Evolutionary conservation across 2,888 invertebrate species (phyloP), one percentile per base, ranked within the genome.

Genomic region (Pecten maximus): DNA sequence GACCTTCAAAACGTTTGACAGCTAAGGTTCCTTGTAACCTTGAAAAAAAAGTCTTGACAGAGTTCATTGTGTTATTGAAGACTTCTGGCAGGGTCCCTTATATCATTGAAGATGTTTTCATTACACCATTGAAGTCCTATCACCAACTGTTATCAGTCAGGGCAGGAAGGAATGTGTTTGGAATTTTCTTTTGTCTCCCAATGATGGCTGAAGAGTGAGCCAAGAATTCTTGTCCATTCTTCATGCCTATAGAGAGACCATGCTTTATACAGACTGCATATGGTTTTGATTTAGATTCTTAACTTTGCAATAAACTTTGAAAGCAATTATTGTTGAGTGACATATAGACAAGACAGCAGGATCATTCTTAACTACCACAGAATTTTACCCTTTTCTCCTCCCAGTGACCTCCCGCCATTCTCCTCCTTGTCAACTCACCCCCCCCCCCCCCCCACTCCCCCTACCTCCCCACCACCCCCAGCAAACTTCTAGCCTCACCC

Each of bases 221-320:
- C 23, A 10, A 35, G 74, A 74, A 74, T 74, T 74, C 74, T 35
- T 28, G 74, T 23, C 74, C 74, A 74, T 74, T 74, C 74, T 74
- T 35, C 74, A 35, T 35, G 74, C 35, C 74, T 10, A 74, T n/a
- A n/a, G 28, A 16, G 74, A 74, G 8, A 54, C 74, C 28, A 74
- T 10, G 10, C 12, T 74, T 74, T 35, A 74, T 74, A 74, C 74
- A 28, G 35, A 74, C 28, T 74, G 10, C 74, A 74, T 74, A 74
- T 74, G 74, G 74, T 74, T 35, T 74, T 74, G 74, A 74, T 74
- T 74, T 74, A 74, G 74, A 74, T 74, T 54, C 74, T 74, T 74
- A 74, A 74, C 74, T 74, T 74, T 74, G 74, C 74, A 15, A 35
- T 74, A 74, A 74, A 74, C 74, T 74, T 74, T 74, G 74, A 74